These are phyloP conservation scores for Herpailurus yagouaroundi DNA, from an alignment of 2,113 vertebrate genomes.

Conservation along the genomic window DNA sequence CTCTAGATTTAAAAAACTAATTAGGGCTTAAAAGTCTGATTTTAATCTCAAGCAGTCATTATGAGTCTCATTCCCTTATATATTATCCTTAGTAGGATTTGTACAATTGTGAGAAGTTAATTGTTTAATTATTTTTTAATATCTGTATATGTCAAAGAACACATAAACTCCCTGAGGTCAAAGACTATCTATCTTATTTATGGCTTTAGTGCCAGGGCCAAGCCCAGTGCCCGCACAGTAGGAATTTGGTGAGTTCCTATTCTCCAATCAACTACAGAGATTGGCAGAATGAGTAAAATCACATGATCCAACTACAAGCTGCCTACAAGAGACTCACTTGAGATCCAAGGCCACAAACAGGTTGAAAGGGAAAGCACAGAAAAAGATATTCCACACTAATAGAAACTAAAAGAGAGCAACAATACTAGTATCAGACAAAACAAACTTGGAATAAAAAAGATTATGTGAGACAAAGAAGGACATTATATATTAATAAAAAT, in stretches of 20 bases:
- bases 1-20: conserved; percentile 53
- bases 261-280: not conserved
- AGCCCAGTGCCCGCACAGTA: not conserved
- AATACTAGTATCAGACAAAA: not conserved
- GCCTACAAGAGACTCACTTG: not conserved
- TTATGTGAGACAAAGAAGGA: not conserved
- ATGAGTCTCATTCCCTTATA: not conserved
- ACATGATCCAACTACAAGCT: not conserved
- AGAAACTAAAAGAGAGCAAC: not conserved
- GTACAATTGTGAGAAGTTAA: not conserved
- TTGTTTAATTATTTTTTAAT: conserved; percentile 13
- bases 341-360: not conserved
- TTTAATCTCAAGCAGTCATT: conserved; percentile 4
- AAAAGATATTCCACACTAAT: not conserved
- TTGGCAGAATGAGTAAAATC: not conserved
- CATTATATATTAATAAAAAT: not conserved
- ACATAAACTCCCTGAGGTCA: not conserved
- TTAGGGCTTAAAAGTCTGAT: not conserved
- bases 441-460: not conserved
- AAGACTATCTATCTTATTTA: not conserved
- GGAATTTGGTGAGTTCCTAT: not conserved
- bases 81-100: not conserved
- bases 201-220: not conserved
- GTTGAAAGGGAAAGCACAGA: not conserved
- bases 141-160: not conserved